Conservation (phyloP, 2,113 vertebrate genomes). For the Mus spicilegus region DNA sequence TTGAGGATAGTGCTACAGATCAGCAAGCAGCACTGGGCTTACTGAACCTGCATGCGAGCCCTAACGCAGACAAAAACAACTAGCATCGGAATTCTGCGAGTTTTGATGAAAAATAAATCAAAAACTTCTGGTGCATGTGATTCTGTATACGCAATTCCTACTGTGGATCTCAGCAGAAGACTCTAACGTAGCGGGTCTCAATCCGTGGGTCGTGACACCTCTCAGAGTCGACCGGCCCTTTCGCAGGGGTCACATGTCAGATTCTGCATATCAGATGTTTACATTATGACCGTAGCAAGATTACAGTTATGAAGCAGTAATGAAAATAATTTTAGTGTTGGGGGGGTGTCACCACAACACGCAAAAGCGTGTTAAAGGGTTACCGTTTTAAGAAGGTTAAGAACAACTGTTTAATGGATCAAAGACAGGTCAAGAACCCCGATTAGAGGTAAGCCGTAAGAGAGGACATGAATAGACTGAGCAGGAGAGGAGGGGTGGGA, state of each 20-base stretch:
- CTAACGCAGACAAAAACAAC: neutral
- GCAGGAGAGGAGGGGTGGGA: neutral
- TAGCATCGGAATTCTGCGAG: slow-evolving; percentile 3
- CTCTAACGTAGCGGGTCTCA: neutral
- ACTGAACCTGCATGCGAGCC: too few species aligned
- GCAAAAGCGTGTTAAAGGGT: neutral
- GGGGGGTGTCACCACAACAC: neutral
- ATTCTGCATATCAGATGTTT: neutral
- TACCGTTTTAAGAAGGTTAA: neutral
- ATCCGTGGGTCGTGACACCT: neutral
- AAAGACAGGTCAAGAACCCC: neutral
- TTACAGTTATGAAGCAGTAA: neutral
- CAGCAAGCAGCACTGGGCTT: neutral
- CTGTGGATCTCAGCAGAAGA: neutral
- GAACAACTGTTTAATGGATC: neutral
- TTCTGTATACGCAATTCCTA: neutral
- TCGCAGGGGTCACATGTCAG: neutral
- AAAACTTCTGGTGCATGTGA: neutral
- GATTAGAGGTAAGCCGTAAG: neutral
- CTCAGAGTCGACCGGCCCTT: neutral
- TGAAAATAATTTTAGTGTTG: neutral
- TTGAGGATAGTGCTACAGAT: neutral
- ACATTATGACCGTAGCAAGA: neutral
- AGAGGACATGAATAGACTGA: neutral
- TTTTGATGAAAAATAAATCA: slow-evolving; percentile 21